A percentile compares a stretch with the other conserved stretches of the same genome.
phyloP scores from a whole-genome alignment of 2,888 invertebrate genomes.

The Melolontha melolontha region DNA sequence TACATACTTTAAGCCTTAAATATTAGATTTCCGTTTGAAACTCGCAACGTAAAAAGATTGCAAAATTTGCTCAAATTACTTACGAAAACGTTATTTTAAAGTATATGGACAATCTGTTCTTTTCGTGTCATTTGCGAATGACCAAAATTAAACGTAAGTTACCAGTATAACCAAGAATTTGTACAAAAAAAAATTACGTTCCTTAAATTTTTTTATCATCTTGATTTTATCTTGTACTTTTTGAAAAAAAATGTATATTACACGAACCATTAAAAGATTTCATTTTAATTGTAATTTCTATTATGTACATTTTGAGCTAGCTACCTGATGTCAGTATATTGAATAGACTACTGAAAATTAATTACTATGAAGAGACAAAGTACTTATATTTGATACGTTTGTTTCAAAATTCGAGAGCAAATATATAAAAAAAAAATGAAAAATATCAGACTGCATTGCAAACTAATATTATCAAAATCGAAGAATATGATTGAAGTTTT shows the following conservation, averaged over 20 bases:
- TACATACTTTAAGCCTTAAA: not conserved
- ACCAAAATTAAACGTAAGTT: slow-evolving; percentile 60
- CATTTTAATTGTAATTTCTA: slow-evolving; percentile 25
- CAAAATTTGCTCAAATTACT: slow-evolving; percentile 14
- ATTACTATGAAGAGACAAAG: slow-evolving; percentile 41
- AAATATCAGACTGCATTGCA: slow-evolving; percentile 42
- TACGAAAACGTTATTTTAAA: not conserved
- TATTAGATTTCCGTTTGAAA: slow-evolving; percentile 16
- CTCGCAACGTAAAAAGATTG: slow-evolving; percentile 18
- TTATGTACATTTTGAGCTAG: slow-evolving; percentile 46
- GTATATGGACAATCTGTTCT: slow-evolving; percentile 29
- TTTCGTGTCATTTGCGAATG: slow-evolving; percentile 36
- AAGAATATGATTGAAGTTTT: slow-evolving; percentile 29
- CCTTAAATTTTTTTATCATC: slow-evolving; percentile 56
- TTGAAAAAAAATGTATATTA: slow-evolving; percentile 37
- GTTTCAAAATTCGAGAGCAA: slow-evolving; percentile 41
- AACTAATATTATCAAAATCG: slow-evolving; percentile 16
- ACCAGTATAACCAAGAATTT: slow-evolving; percentile 66
- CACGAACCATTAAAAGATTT: slow-evolving; percentile 26
- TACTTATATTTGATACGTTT: slow-evolving; percentile 46
- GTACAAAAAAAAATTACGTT: slow-evolving; percentile 64
- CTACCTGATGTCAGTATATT: slow-evolving; percentile 53
- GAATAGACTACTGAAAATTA: slow-evolving; percentile 43
- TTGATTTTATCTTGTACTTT: slow-evolving; percentile 41
- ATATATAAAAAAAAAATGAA: slow-evolving; percentile 31